Evolutionary conservation across 2,888 invertebrate genomes (phyloP).

Genomic region (Theretra japonica): DNA sequence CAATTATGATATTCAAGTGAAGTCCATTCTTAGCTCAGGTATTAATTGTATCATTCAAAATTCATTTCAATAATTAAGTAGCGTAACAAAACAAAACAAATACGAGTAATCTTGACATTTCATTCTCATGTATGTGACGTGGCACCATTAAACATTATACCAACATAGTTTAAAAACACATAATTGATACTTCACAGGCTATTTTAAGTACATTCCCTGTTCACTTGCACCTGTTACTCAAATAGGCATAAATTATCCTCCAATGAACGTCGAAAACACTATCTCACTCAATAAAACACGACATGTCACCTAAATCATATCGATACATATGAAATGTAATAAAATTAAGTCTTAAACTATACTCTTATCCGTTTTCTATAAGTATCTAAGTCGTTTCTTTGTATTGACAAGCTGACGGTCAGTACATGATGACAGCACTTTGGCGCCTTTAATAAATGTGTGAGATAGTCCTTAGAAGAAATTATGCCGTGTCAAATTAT

Average conservation of each 20-base stretch:
- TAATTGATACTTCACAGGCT: not conserved
- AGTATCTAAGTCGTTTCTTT: constrained; percentile 18
- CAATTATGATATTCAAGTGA: too few relatives aligned
- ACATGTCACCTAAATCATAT: constrained; percentile 21
- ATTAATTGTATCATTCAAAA: too few relatives aligned
- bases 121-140: not conserved
- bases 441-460: constrained; percentile 20
- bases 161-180: not conserved
- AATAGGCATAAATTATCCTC: not conserved
- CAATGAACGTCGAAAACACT: constrained; percentile 8
- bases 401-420: constrained; percentile 17
- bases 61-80: too few relatives aligned
- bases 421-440: constrained; percentile 1
- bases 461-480: constrained; percentile 18
- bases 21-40: too few relatives aligned
- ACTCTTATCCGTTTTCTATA: constrained; percentile 13
- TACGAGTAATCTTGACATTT: not conserved
- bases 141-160: not conserved
- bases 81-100: not conserved
- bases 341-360: constrained; percentile 12
- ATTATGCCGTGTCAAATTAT: constrained; percentile 10
- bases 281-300: constrained; percentile 16
- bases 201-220: constrained; percentile 4
- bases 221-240: constrained; percentile 14
- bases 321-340: constrained; percentile 24